A percentile compares a stretch with the other conserved stretches of the same genome.
These are phyloP conservation scores for Heloderma charlesbogerti DNA, from an alignment of 2,113 vertebrate genomes.

Conservation along the genomic window DNA sequence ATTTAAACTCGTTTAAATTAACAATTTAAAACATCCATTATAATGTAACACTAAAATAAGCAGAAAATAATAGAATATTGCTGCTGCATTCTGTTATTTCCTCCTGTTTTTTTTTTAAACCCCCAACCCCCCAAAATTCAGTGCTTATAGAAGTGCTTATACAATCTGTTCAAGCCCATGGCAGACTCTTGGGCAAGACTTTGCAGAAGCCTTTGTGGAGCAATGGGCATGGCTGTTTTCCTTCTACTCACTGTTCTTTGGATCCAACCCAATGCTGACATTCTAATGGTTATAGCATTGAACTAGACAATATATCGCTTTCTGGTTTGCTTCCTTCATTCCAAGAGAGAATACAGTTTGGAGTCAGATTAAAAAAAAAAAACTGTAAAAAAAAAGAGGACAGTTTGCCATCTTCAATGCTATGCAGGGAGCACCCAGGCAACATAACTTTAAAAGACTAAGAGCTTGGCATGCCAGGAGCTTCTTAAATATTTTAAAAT, in stretches of 20 bases:
- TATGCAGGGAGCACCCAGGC: constrained; percentile 17
- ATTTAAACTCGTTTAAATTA: not conserved
- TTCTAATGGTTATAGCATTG: constrained; percentile 43
- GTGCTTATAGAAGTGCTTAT: not conserved
- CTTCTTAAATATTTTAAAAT: constrained; percentile 50
- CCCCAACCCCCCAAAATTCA: no score
- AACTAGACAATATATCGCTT: constrained; percentile 41
- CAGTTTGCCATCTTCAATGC: constrained; percentile 52
- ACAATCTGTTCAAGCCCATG: not conserved
- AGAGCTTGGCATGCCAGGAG: constrained; percentile 41
- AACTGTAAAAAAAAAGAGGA: not conserved
- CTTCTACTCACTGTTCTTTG: not conserved
- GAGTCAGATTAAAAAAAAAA: constrained; percentile 52
- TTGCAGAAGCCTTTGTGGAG: not conserved
- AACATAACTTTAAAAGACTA: constrained; percentile 50
- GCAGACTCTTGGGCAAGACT: not conserved
- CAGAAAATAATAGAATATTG: not conserved
- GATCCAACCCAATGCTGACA: constrained; percentile 18
- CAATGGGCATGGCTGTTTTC: not conserved
- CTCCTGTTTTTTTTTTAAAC: no score
- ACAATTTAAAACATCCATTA: not conserved
- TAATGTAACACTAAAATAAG: not conserved
- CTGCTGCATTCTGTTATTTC: not conserved
- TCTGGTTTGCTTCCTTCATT: constrained; percentile 51
- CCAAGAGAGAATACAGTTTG: constrained; percentile 61